Percentiles rank a stretch among this genome's conserved stretches.
These are phyloP conservation scores for Monochamus alternatus DNA, from an alignment of 2,888 invertebrate genomes.

Conservation along the genomic window DNA sequence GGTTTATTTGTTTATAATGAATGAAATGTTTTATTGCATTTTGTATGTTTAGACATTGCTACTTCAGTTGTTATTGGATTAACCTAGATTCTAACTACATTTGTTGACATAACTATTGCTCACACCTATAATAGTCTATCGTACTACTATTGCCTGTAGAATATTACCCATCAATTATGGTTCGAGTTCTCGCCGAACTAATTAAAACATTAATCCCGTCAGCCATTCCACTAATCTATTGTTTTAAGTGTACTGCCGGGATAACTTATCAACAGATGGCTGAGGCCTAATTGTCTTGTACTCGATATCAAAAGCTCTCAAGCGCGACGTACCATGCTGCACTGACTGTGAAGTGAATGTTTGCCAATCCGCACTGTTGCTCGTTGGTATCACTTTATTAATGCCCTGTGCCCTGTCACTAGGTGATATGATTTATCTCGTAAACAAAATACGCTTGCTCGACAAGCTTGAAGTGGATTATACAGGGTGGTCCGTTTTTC, in stretches of 20 bases:
- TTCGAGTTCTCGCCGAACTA: too few species aligned
- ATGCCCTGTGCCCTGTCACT: background rate
- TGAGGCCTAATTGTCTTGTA: background rate
- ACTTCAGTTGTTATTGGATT: too few species aligned
- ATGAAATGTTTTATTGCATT: too few species aligned
- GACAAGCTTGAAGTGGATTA: too few species aligned
- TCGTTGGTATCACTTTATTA: background rate
- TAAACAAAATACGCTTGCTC: background rate
- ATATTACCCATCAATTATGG: too few species aligned
- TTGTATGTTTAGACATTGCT: too few species aligned
- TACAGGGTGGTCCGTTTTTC: too few species aligned
- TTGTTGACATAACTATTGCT: too few species aligned
- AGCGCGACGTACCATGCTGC: background rate
- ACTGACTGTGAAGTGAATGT: background rate
- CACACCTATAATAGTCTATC: too few species aligned
- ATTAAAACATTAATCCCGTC: background rate
- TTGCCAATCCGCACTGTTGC: background rate
- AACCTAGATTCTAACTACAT: too few species aligned
- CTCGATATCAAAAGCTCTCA: background rate
- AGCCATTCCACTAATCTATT: background rate
- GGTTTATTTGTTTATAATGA: too few species aligned
- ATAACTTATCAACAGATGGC: constrained; percentile 8
- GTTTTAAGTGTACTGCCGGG: background rate
- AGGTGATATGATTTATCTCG: background rate
- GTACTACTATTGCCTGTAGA: too few species aligned